These are phyloP conservation scores for Pitangus sulphuratus DNA, from an alignment of 2,797 vertebrate species.

Conservation along the genomic window DNA sequence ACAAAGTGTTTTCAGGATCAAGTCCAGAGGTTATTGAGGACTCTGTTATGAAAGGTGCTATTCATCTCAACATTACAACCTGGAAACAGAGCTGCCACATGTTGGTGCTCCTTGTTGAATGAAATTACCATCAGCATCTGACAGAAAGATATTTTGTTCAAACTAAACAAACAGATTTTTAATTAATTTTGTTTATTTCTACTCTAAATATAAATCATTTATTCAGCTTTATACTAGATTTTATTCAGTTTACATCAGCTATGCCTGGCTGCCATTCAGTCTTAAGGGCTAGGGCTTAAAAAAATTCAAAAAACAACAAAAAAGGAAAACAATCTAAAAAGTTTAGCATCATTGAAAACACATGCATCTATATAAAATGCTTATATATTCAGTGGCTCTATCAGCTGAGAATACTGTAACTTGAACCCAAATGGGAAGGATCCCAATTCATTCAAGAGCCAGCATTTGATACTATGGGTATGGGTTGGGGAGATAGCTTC, in stretches of 20 bases:
- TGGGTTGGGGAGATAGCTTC: conserved; percentile 59
- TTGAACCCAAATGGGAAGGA: conserved; percentile 39
- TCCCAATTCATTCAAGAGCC: background rate
- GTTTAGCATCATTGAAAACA: conserved; percentile 75
- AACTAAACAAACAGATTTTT: conserved; percentile 18
- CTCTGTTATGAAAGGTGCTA: conserved; percentile 53
- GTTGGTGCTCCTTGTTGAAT: background rate
- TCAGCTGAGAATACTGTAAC: conserved; percentile 65
- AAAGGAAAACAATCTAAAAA: conserved; percentile 55
- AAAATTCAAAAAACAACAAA: background rate
- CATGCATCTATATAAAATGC: conserved; percentile 65
- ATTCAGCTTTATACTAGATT: conserved; percentile 44
- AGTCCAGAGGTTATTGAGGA: conserved; percentile 56
- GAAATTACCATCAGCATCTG: background rate
- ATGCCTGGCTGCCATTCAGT: conserved; percentile 79
- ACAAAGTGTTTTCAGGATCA: conserved; percentile 69
- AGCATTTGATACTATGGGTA: conserved; percentile 49
- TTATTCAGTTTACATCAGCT: conserved; percentile 71
- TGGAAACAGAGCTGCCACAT: conserved; percentile 29
- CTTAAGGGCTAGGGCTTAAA: conserved; percentile 57
- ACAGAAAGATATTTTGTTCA: conserved; percentile 9
- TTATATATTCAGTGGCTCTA: conserved; percentile 55
- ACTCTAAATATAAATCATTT: conserved; percentile 42
- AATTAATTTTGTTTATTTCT: conserved; percentile 63
- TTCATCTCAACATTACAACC: conserved; percentile 36